phyloP scores from a whole-genome alignment of 2,113 vertebrate species.

The Bubo blakistoni region DNA sequence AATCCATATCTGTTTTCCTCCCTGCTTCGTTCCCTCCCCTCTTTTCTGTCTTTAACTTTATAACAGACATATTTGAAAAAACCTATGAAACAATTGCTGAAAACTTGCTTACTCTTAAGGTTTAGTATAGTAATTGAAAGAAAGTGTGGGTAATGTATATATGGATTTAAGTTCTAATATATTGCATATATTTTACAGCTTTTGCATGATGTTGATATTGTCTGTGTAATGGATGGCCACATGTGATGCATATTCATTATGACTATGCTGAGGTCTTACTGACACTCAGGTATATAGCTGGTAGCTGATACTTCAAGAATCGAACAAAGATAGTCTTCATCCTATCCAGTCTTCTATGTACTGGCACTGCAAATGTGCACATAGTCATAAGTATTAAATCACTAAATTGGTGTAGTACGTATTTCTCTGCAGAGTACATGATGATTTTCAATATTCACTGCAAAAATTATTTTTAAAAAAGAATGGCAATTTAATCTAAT shows the following conservation, averaged over 20 bases:
- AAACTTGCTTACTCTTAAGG: background rate
- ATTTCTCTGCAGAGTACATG: background rate
- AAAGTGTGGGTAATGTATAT: background rate
- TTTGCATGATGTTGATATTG: background rate
- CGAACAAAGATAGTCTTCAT: background rate
- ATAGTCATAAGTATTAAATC: background rate
- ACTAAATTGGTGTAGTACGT: background rate
- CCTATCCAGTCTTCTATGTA: background rate
- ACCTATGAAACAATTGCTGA: background rate
- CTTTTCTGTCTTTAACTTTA: background rate
- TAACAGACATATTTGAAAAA: background rate
- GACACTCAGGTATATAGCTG: background rate
- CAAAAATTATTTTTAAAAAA: background rate
- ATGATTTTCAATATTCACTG: background rate
- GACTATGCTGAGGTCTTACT: background rate
- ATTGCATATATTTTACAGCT: background rate
- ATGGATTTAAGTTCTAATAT: background rate
- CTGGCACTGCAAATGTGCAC: background rate
- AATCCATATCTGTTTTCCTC: background rate
- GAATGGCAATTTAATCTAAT: background rate
- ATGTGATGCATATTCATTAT: background rate
- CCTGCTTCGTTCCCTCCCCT: background rate
- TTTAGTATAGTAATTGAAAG: background rate
- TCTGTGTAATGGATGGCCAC: background rate
- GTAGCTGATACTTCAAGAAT: background rate